Percentiles rank a stretch among this genome's conserved stretches.
These are phyloP conservation scores for Trachelus iudaicus DNA, from an alignment of 2,888 invertebrate species.

Conservation along the genomic window DNA sequence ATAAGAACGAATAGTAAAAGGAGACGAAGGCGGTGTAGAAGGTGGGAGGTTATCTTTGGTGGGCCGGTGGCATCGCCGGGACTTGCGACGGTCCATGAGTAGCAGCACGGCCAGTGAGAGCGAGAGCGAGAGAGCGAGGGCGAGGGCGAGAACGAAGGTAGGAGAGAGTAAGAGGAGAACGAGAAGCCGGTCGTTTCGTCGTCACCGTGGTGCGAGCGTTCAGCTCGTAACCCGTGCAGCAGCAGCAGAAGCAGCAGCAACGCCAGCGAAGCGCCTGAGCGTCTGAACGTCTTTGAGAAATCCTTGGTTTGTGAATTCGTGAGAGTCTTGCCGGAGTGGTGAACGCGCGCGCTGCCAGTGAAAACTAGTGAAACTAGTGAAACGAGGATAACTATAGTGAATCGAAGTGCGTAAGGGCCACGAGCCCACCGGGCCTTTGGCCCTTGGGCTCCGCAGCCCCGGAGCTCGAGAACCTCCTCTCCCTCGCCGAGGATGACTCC, in stretches of 20 bases:
- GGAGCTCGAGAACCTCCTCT: background rate
- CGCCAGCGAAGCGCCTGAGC: background rate
- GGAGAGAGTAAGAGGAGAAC: constrained; percentile 14
- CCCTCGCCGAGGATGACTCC: background rate
- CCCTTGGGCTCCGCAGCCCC: background rate
- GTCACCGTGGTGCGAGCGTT: background rate
- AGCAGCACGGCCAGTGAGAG: constrained; percentile 7
- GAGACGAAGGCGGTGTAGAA: constrained; percentile 66
- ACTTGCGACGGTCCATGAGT: background rate
- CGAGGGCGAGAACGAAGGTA: constrained; percentile 2
- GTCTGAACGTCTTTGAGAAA: background rate
- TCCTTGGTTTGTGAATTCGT: background rate
- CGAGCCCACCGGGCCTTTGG: background rate
- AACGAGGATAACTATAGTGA: constrained; percentile 14
- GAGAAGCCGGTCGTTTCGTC: constrained; percentile 1
- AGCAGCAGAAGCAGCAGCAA: too few relatives aligned
- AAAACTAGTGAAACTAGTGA: constrained; percentile 19
- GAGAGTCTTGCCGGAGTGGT: background rate
- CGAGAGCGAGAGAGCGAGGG: constrained; percentile 15
- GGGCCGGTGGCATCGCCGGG: background rate
- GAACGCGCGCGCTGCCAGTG: constrained; percentile 4
- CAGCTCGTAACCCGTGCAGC: background rate
- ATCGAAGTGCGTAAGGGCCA: background rate
- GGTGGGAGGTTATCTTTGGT: constrained; percentile 52
- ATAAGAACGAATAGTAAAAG: constrained; percentile 10